These are phyloP conservation scores for Crematogaster levior DNA, from an alignment of 2,888 invertebrate genomes.

Conservation along the genomic window DNA sequence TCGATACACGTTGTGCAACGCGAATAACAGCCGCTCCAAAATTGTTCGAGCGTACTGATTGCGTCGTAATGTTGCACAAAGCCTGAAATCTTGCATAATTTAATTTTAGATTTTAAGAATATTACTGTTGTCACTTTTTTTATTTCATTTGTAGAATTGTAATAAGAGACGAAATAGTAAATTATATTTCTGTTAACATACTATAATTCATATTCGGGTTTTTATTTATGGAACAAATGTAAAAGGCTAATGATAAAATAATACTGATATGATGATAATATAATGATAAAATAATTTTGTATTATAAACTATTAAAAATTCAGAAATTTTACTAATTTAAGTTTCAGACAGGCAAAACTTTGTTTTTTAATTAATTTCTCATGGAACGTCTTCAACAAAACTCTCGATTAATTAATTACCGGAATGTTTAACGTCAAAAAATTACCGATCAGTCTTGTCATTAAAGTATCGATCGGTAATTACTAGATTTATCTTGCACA, in stretches of 20 bases:
- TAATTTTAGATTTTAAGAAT: neutral
- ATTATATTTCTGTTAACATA: neutral
- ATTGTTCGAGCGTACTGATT: constrained; percentile 18
- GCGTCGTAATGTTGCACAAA: constrained; percentile 5
- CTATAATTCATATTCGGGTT: neutral
- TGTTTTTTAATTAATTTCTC: constrained; percentile 21
- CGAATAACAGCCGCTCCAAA: constrained; percentile 7
- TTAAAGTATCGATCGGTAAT: constrained; percentile 19
- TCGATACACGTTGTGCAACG: constrained; percentile 12
- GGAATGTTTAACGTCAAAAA: constrained; percentile 4
- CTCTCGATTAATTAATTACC: neutral
- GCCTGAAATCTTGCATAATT: neutral
- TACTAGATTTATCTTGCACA: neutral
- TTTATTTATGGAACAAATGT: neutral
- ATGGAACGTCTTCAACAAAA: constrained; percentile 8
- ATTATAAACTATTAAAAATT: neutral
- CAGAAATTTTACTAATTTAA: constrained; percentile 21
- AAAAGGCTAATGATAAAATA: neutral
- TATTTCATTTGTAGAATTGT: neutral
- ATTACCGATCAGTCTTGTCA: constrained; percentile 1
- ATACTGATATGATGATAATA: no score
- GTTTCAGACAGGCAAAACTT: neutral
- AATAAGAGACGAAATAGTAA: neutral
- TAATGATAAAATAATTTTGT: neutral
- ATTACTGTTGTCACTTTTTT: neutral